Conservation (phyloP, 1,140 invertebrate species). For the Drosophila orosa region DNA sequence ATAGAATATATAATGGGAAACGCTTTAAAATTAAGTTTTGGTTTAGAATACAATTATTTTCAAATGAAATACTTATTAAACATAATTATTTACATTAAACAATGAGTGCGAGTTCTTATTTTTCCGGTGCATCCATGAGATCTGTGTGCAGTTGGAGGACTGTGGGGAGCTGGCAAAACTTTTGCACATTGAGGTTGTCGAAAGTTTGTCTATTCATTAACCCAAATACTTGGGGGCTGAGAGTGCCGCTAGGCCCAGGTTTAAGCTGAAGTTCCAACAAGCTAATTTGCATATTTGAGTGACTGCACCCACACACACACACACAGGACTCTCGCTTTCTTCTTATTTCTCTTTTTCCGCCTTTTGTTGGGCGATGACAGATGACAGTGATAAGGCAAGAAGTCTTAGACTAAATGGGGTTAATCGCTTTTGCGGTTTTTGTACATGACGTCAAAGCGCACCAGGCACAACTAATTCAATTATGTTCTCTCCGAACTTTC, state of each 20-base stretch:
- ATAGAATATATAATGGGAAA: too few relatives aligned
- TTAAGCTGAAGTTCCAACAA: conserved; percentile 70
- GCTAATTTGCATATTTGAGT: conserved; percentile 83
- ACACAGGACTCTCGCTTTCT: conserved; percentile 62
- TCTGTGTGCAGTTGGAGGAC: conserved; percentile 29
- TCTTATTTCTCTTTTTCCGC: conserved; percentile 1
- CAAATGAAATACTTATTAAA: background rate
- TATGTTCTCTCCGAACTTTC: conserved; percentile 21
- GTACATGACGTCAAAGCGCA: conserved; percentile 26
- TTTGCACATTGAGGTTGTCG: conserved; percentile 79
- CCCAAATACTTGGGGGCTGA: conserved; percentile 59
- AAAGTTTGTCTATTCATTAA: conserved; percentile 83
- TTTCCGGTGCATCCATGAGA: conserved; percentile 9
- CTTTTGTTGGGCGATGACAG: conserved; percentile 44
- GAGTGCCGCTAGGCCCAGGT: conserved; percentile 52
- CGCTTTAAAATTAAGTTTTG: background rate
- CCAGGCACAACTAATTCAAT: conserved; percentile 25
- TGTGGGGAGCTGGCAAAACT: conserved; percentile 32
- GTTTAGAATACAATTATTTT: too few relatives aligned
- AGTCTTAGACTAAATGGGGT: conserved; percentile 27
- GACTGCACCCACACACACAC: conserved; percentile 46
- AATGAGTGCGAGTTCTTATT: background rate
- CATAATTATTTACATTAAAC: background rate
- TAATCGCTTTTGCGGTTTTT: conserved; percentile 33
- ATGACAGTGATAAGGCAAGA: conserved; percentile 50